Evolutionary conservation across 2,888 invertebrate genomes (phyloP).

Genomic region (Tachina grossa): DNA sequence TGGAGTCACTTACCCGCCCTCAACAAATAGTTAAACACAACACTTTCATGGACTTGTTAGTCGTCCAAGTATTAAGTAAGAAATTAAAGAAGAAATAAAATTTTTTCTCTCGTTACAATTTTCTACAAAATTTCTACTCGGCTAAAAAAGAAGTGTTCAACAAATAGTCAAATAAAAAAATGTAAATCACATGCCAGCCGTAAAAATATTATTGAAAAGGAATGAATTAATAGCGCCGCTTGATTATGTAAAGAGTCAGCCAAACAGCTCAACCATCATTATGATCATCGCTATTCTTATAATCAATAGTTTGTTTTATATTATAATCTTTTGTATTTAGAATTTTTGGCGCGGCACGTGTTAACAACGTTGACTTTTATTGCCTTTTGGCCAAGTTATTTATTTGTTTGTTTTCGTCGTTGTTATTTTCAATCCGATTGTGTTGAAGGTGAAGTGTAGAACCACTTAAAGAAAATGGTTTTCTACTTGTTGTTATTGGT

Average conservation of each 20-base stretch:
- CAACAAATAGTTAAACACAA: too few species aligned
- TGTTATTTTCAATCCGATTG: neutral
- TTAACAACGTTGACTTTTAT: slow-evolving; percentile 39
- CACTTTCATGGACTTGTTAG: too few species aligned
- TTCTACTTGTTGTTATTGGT: neutral
- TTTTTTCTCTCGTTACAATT: too few species aligned
- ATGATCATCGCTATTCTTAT: neutral
- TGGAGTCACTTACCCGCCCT: too few species aligned
- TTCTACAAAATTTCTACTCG: too few species aligned
- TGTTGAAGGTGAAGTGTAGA: neutral
- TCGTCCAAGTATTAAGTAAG: too few species aligned
- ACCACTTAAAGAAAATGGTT: neutral
- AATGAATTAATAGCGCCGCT: neutral
- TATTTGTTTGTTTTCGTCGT: neutral
- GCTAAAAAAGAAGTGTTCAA: too few species aligned
- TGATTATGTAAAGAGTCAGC: neutral
- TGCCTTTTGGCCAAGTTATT: slow-evolving; percentile 34
- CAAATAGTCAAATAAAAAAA: neutral
- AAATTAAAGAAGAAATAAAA: too few species aligned
- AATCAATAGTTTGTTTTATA: neutral
- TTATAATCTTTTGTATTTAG: neutral
- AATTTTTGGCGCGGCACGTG: neutral
- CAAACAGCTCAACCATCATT: neutral
- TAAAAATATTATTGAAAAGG: neutral
- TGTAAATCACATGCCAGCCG: neutral